Base-by-base conservation (phyloP, 2,888 invertebrate species). In the Sepioteuthis lessoniana region DNA sequence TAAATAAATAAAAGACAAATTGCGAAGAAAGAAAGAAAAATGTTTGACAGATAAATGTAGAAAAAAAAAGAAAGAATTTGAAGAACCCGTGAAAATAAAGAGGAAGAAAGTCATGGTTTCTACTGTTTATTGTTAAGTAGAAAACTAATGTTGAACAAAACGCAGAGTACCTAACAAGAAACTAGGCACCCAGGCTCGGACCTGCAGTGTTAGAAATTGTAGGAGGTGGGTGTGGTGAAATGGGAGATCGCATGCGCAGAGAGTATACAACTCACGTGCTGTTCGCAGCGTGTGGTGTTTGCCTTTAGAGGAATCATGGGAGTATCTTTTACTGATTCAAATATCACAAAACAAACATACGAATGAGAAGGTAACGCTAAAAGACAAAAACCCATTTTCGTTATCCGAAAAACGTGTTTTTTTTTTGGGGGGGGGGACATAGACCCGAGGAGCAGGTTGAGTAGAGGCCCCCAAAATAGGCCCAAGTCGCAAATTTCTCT, bases 281-380 rank as follows among this genome's bases (percentile, higher is more conserved):
- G 31, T n/a, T 76, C n/a, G 13, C 76, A 76, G 16, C 76, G 76
- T 76, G 76, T 35, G n/a, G 25, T 35, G n/a, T 76, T 76, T 35
- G 76, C 35, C 76, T 76, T 76, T 35, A 35, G n/a, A 16, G 16
- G n/a, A 76, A 76, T 76, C 76, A n/a, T n/a, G 76, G 76, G n/a
- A 35, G n/a, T 76, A 76, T 76, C 76, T n/a, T n/a, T 76, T 76
- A 76, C 76, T n/a, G 35, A 76, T 76, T 76, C 76, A 76, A 76
- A 76, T 76, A 76, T 76, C 76, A n/a, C 76, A 76, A 76, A 76
- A 76, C 35, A 76, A 76, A 76, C 76, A 76, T 13, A 76, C 76
- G 35, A 76, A 35, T 10, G 25, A 76, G n/a, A 76, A 76, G 19
- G n/a, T 35, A 19, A 13, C 1, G 25, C 3, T 16, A 8, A 8